Conservation (phyloP, 2,888 invertebrate genomes). For the Meteorus cinctellus region DNA sequence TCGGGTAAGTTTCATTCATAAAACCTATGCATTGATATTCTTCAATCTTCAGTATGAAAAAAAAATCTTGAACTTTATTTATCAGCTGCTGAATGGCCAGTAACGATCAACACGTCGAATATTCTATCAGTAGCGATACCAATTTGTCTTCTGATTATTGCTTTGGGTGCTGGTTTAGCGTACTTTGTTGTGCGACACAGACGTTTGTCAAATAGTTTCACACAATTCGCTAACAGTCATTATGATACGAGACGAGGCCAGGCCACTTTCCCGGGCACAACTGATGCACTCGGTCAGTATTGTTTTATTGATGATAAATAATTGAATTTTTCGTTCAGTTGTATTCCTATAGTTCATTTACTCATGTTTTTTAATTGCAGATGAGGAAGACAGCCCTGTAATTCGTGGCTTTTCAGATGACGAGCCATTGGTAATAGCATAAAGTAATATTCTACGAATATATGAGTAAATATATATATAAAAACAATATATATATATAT, state of each 20-base stretch:
- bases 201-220: conserved; percentile 84
- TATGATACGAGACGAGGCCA: conserved; percentile 91
- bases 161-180: conserved; percentile 77
- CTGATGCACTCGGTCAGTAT: conserved; percentile 79
- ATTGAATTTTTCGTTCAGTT: neutral
- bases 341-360: neutral
- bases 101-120: conserved; percentile 65
- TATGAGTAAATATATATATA: conserved; percentile 26
- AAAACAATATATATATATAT: conserved; percentile 19
- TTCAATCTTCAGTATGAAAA: neutral
- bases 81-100: conserved; percentile 56
- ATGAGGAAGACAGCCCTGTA: conserved; percentile 90
- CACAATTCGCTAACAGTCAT: conserved; percentile 87
- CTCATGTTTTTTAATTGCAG: conserved; percentile 69
- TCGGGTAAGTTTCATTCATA: conserved; percentile 64
- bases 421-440: conserved; percentile 94
- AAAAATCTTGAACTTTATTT: conserved; percentile 15
- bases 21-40: neutral
- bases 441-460: conserved; percentile 65
- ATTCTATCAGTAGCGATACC: conserved; percentile 76
- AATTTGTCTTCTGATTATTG: conserved; percentile 75
- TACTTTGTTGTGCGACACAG: conserved; percentile 82
- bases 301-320: conserved; percentile 13
- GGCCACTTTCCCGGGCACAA: conserved; percentile 84
- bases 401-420: conserved; percentile 95